phyloP scores from a whole-genome alignment of 2,113 vertebrate genomes.

The Vicugna pacos region DNA sequence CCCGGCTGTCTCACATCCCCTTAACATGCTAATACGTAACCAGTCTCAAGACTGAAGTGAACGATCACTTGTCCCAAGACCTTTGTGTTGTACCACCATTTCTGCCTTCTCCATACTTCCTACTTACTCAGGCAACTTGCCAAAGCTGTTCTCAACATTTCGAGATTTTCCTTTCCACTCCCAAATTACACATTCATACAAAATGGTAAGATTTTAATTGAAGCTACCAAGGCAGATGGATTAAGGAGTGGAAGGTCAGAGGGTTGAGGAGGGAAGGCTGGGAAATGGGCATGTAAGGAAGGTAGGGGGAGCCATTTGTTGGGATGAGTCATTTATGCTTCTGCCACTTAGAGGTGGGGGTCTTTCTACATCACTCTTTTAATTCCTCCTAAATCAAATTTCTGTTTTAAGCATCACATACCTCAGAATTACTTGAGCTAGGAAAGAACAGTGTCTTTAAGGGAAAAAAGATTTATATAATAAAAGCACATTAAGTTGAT shows the following conservation, averaged over 20 bases:
- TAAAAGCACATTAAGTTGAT: conserved; percentile 4
- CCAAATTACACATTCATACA: background rate
- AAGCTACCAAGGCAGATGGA: background rate
- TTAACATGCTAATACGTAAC: background rate
- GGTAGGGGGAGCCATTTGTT: background rate
- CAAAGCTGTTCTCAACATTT: background rate
- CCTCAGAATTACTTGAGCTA: background rate
- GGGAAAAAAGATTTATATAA: background rate
- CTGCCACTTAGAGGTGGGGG: background rate
- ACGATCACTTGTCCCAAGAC: background rate
- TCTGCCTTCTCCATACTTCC: background rate
- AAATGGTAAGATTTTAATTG: conserved; percentile 3
- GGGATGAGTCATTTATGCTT: background rate
- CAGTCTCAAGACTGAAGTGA: background rate
- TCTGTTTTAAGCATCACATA: background rate
- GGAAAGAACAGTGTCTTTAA: background rate
- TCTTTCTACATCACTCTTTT: background rate
- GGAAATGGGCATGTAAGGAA: background rate
- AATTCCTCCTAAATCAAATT: background rate
- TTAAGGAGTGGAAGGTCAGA: background rate
- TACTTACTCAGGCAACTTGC: background rate
- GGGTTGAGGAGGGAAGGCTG: background rate
- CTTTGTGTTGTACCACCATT: background rate
- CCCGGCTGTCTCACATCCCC: background rate
- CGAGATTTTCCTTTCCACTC: background rate